These are phyloP conservation scores for Noctilio leporinus DNA, from an alignment of 2,113 vertebrate species.

Conservation along the genomic window DNA sequence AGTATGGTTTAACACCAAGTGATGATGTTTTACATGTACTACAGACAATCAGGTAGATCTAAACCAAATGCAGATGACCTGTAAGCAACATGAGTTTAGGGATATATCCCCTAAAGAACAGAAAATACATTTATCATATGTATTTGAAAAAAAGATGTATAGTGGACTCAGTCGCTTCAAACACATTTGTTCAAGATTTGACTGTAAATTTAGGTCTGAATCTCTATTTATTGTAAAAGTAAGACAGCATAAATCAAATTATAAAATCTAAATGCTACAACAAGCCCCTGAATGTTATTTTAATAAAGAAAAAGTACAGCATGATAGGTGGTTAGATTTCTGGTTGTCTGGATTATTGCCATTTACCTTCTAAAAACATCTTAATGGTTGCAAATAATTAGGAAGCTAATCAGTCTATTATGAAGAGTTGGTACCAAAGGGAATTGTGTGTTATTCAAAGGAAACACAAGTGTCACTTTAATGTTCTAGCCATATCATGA, in stretches of 20 bases:
- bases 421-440: neutral
- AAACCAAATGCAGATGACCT: neutral
- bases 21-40: too few species aligned
- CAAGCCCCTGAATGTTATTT: neutral
- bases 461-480: neutral
- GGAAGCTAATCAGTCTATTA: neutral
- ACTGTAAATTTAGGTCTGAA: neutral
- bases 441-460: neutral
- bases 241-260: neutral
- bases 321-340: neutral
- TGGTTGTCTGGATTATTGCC: neutral
- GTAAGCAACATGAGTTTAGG: neutral
- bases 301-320: neutral
- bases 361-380: neutral
- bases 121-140: neutral
- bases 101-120: neutral
- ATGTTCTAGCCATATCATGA: neutral
- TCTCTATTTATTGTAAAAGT: neutral
- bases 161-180: neutral
- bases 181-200: neutral
- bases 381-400: neutral
- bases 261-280: neutral
- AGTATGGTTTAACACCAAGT: neutral
- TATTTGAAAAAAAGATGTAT: neutral
- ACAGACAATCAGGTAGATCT: neutral